phyloP scores from a whole-genome alignment of 1,140 invertebrate species.

The Apolygus lucorum region DNA sequence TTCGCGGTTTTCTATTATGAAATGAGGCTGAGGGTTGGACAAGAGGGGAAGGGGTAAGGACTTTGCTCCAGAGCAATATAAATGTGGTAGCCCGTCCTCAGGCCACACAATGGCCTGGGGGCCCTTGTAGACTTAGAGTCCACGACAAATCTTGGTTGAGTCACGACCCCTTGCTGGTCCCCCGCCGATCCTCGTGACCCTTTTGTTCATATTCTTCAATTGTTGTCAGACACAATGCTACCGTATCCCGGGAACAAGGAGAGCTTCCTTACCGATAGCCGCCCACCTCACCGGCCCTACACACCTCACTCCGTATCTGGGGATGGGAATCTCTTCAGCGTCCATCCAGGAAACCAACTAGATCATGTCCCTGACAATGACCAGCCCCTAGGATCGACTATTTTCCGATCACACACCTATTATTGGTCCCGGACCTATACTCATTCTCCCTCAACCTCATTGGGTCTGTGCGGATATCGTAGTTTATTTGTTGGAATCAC shows the following conservation, averaged over 20 bases:
- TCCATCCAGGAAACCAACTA: neutral
- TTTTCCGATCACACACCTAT: too few relatives aligned
- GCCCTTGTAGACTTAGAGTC: constrained; percentile 10
- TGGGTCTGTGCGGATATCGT: too few relatives aligned
- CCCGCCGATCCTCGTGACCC: constrained; percentile 18
- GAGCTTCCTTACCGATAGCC: neutral
- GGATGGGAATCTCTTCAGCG: neutral
- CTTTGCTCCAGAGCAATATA: constrained; percentile 5
- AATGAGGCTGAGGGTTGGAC: neutral
- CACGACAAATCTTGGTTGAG: constrained; percentile 18
- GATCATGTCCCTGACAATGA: too few relatives aligned
- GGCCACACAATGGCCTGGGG: neutral
- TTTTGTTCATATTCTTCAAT: constrained; percentile 29
- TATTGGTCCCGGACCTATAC: too few relatives aligned
- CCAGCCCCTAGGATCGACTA: too few relatives aligned
- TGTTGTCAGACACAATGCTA: constrained; percentile 27
- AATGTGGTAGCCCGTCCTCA: neutral
- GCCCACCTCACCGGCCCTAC: constrained; percentile 1
- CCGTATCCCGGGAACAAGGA: constrained; percentile 21
- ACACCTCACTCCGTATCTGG: neutral
- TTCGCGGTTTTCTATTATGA: constrained; percentile 17
- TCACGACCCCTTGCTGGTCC: constrained; percentile 18
- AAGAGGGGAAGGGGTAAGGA: neutral
- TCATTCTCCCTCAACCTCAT: too few relatives aligned
- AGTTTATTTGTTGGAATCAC: too few relatives aligned